Base-by-base conservation (phyloP, 2,888 invertebrate genomes). In the Eugnorisma glareosa region DNA sequence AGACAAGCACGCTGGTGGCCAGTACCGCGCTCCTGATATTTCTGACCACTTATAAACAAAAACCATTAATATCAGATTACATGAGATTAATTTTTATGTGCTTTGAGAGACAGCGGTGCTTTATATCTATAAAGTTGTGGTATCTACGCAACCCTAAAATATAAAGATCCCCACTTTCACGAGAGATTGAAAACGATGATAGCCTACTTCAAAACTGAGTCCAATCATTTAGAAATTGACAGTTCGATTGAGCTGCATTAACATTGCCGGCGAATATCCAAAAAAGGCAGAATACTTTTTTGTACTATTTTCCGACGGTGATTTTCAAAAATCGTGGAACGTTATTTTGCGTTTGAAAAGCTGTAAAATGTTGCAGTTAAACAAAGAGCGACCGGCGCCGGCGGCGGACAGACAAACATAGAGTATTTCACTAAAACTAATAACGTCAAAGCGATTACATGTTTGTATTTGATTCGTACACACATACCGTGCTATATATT, bases 361-460 rank as follows among this genome's bases (percentile, higher is more conserved):
- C 68, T 61, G 71, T 66, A 72, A 77, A 76, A 83, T 68, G 76
- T 77, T 86, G 76, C 67, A 73, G 82, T 77, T 73, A 68, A 77
- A 81, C 82, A 75, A 75, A 61, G 66, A 70, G 45, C 75, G 64
- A 37, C 40, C 28, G 66, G 45, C 64, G 66, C 75, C 61, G 35
- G 35, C 28, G 66, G 45, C 64, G 66, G 37, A 76, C 61, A 35
- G 43, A 73, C 80, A 85, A 87, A 88, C 75, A 85, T 75, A 18
- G 72, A 69, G 63, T 75, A 83, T 89, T 83, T 76, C 61, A 79
- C 71, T 86, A 77, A 78, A 86, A 81, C 40, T 57, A 75, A 74
- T 78, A 71, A 83, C 78, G 79, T 90, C 89, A 90, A 90, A 90
- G 89, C 82, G 81, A 82, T 90, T 79, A 79, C 79, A 73, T 88